These are phyloP conservation scores for Panopea generosa DNA, from an alignment of 2,888 invertebrate species.

Conservation along the genomic window DNA sequence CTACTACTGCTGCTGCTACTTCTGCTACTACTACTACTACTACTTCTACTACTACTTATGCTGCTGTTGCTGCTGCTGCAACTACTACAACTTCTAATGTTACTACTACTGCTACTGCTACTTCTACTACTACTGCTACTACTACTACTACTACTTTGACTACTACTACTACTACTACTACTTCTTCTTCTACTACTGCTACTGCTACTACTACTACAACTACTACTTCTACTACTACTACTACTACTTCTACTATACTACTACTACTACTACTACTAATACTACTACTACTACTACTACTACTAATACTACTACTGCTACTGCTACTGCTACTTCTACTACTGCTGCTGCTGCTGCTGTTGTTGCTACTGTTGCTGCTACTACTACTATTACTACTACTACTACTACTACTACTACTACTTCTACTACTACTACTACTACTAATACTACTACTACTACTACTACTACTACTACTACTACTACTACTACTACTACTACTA, in stretches of 20 bases:
- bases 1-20: not conserved
- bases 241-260: too few relatives aligned
- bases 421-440: not conserved
- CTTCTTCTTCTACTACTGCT: not conserved
- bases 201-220: not conserved
- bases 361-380: not conserved
- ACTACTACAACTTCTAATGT: not conserved
- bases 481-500: not conserved
- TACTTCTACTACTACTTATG: not conserved
- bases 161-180: too few relatives aligned
- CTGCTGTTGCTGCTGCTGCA: not conserved
- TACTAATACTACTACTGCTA: not conserved
- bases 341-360: not conserved
- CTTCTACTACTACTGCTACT: conserved; percentile 1
- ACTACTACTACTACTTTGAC: too few relatives aligned
- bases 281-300: too few relatives aligned
- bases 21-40: not conserved
- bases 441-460: conserved; percentile 1
- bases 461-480: conserved; percentile 2
- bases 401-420: conserved; percentile 3
- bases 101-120: not conserved
- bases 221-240: not conserved
- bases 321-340: not conserved
- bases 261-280: too few relatives aligned
- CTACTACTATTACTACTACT: conserved; percentile 1